A percentile compares a stretch with the other conserved stretches of the same genome.
These are phyloP conservation scores for Probaryconus sp. DNA, from an alignment of 1,140 invertebrate genomes.

Conservation along the genomic window DNA sequence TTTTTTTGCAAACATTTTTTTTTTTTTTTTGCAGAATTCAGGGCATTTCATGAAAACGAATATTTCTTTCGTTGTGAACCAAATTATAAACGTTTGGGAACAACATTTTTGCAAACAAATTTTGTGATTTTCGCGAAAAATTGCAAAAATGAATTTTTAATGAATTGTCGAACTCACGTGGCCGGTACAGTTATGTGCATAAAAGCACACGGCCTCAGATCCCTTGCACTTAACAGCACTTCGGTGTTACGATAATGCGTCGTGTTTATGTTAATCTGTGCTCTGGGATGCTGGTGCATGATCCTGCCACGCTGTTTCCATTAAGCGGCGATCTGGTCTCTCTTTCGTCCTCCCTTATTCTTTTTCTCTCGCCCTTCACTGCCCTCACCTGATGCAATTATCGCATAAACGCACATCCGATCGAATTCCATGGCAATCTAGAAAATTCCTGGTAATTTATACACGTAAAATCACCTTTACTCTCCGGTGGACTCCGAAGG, in stretches of 20 bases:
- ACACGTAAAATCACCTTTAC: conserved; percentile 49
- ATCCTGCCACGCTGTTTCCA: conserved; percentile 56
- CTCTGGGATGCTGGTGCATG: conserved; percentile 61
- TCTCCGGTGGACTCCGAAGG: too few species aligned
- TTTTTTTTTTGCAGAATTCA: too few species aligned
- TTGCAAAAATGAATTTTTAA: conserved; percentile 52
- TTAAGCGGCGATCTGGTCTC: conserved; percentile 20
- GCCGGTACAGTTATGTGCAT: conserved; percentile 64
- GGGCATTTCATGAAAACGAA: too few species aligned
- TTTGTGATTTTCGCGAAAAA: too few species aligned
- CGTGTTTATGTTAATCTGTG: conserved; percentile 70
- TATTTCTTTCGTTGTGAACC: neutral
- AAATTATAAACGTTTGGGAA: neutral
- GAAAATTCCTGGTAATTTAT: conserved; percentile 58
- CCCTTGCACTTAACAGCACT: conserved; percentile 65
- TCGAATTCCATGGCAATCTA: conserved; percentile 60
- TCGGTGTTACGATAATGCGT: conserved; percentile 68
- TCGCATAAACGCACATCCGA: conserved; percentile 62
- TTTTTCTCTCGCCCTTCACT: conserved; percentile 57
- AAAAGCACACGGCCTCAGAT: conserved; percentile 62
- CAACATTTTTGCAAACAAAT: conserved; percentile 13
- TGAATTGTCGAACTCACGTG: conserved; percentile 10
- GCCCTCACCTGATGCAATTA: conserved; percentile 59
- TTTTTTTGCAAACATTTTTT: too few species aligned
- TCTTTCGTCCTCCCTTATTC: conserved; percentile 59